Evolutionary conservation across 2,888 invertebrate genomes (phyloP).

Genomic region (Ectemnius cavifrons): DNA sequence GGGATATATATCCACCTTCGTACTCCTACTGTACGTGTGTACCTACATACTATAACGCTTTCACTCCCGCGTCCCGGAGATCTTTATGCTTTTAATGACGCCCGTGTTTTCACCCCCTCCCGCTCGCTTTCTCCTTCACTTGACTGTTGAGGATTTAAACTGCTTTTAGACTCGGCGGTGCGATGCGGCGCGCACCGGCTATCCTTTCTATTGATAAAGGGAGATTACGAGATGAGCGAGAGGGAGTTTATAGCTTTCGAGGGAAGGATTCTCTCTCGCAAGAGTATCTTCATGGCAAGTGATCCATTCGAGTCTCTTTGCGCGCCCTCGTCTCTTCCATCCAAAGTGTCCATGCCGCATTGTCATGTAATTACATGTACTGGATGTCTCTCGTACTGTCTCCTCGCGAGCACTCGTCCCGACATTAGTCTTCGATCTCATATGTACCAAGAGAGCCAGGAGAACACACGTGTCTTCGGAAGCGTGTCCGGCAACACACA

Average conservation of each 20-base stretch:
- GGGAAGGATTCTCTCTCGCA: background rate
- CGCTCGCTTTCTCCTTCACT: too few relatives aligned
- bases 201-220: slow-evolving; percentile 16
- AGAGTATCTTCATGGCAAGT: background rate
- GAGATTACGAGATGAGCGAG: background rate
- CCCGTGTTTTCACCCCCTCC: slow-evolving; percentile 20
- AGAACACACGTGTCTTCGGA: too few relatives aligned
- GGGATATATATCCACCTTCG: slow-evolving; percentile 19
- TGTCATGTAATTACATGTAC: too few relatives aligned
- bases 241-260: background rate
- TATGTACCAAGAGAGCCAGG: too few relatives aligned
- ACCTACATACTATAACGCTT: slow-evolving; percentile 20
- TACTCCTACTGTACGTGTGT: slow-evolving; percentile 20
- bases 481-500: too few relatives aligned
- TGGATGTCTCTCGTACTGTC: too few relatives aligned
- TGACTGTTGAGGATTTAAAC: slow-evolving; percentile 40
- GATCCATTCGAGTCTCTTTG: too few relatives aligned
- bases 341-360: too few relatives aligned
- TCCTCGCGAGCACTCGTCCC: too few relatives aligned
- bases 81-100: slow-evolving; percentile 52
- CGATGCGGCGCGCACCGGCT: slow-evolving; percentile 14
- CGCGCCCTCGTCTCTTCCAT: too few relatives aligned
- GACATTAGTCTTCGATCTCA: too few relatives aligned
- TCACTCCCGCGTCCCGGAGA: slow-evolving; percentile 37
- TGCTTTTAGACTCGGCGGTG: slow-evolving; percentile 45